These are phyloP conservation scores for Lithophane socia DNA, from an alignment of 2,888 invertebrate genomes.

Conservation along the genomic window DNA sequence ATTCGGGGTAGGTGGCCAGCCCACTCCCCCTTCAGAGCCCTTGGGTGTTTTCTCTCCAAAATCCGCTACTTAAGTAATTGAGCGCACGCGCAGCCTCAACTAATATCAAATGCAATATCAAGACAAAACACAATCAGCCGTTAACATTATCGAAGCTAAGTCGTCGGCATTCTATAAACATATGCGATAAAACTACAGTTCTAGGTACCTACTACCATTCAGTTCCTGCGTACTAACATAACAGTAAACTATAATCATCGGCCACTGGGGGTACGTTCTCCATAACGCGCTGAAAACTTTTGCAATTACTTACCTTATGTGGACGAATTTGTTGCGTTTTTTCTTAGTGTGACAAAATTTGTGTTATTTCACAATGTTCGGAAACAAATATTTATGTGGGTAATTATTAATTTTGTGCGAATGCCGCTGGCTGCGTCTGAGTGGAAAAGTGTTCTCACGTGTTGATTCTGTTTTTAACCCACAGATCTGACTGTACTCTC, in stretches of 20 bases:
- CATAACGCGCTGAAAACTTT: background rate
- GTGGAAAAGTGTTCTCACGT: background rate
- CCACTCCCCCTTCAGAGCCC: background rate
- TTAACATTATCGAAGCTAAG: slow-evolving; percentile 11
- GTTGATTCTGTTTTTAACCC: background rate
- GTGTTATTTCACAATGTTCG: slow-evolving; percentile 26
- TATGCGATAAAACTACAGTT: slow-evolving; percentile 27
- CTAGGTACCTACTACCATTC: background rate
- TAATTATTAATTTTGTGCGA: background rate
- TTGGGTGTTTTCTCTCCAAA: background rate
- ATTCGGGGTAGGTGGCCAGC: background rate
- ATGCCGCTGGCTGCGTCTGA: background rate
- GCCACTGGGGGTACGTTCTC: background rate
- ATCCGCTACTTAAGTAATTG: background rate
- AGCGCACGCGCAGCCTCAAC: too few species aligned
- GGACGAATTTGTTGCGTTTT: background rate
- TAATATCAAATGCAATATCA: background rate
- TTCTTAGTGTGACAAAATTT: background rate
- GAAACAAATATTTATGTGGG: slow-evolving; percentile 33
- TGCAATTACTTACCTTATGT: background rate
- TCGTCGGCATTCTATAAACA: slow-evolving; percentile 35
- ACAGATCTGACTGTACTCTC: slow-evolving; percentile 46
- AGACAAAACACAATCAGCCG: slow-evolving; percentile 7
- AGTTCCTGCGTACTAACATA: background rate
- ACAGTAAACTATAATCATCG: slow-evolving; percentile 20